Base-by-base conservation (phyloP, 2,888 invertebrate genomes). In the Andrena camellia region DNA sequence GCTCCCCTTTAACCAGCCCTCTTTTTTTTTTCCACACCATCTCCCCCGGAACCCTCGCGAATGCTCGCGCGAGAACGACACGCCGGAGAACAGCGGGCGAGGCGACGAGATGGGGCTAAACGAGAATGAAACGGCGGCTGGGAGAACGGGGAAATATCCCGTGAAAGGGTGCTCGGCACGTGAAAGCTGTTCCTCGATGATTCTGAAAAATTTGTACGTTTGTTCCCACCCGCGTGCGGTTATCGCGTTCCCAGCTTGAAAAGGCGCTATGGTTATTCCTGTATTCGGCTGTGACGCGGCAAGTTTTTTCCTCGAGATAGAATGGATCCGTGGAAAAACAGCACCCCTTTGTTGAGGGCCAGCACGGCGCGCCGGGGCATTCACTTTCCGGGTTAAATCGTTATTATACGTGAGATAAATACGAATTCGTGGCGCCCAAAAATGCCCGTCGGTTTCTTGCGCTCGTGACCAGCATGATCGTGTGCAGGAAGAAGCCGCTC, bases 121-220 rank as follows among this genome's bases (percentile, higher is more conserved):
- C 48, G 23, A 23, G 68, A 63, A n/a, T 23, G 62, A 33, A 48
- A 35, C 48, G 23, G n/a, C 17, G 42, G 42, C 13, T 5, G 13
- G 8, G 59, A 50, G 20, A 4, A 62, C 62, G 57, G 20, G 20
- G 31, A 59, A 63, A 54, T 31, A 66, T 13, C 29, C 67, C 59
- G 13, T 13, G 54, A 48, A 63, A 63, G 48, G n/a, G 50, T 26
- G 52, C 42, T 48, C 42, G 72, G 35, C 33, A 17, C 26, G 50
- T 31, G 42, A 64, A 75, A 67, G 71, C 31, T 26, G 60, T 26
- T 67, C n/a, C 50, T 29, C 59, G 64, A 73, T 76, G 68, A 76
- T 77, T 69, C 60, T 48, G 64, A 75, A 50, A 81, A 83, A 75
- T 81, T 69, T 64, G 29, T 70, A 52, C 67, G 52, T 64, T 68